Evolutionary conservation across 2,113 vertebrate species (phyloP).

Genomic region (Hyla sarda): DNA sequence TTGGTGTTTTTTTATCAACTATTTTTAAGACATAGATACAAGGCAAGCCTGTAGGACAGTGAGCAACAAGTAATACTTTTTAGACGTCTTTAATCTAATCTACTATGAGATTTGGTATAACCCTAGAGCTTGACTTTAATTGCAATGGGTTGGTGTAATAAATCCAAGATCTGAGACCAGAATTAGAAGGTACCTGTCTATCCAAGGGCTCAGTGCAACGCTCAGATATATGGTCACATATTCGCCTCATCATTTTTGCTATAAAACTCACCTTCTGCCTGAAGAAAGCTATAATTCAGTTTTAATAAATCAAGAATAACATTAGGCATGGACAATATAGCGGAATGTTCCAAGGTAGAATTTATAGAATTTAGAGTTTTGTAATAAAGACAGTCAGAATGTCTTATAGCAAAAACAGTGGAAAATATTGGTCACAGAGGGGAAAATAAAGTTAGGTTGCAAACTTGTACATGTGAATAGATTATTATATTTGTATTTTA

Average conservation of each 20-base stretch:
- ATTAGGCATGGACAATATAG: conserved; percentile 63
- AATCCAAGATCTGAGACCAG: conserved; percentile 60
- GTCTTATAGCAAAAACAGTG: conserved; percentile 67
- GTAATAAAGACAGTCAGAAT: conserved; percentile 61
- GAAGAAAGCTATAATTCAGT: conserved; percentile 62
- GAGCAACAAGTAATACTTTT: conserved; percentile 70
- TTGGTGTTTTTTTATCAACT: conserved; percentile 16
- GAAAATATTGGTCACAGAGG: conserved; percentile 63
- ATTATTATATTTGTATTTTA: background rate
- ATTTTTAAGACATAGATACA: conserved; percentile 16
- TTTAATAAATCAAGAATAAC: conserved; percentile 64
- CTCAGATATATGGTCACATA: conserved; percentile 58
- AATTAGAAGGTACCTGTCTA: conserved; percentile 57
- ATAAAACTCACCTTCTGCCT: conserved; percentile 64
- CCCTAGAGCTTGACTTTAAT: conserved; percentile 64
- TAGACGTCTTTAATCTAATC: conserved; percentile 64
- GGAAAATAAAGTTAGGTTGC: background rate
- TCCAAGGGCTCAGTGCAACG: conserved; percentile 32
- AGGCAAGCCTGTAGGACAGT: conserved; percentile 68
- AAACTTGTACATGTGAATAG: background rate
- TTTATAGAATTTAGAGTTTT: conserved; percentile 62
- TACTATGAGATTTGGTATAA: conserved; percentile 56
- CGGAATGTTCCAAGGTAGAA: conserved; percentile 64
- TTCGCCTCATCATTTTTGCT: conserved; percentile 58
- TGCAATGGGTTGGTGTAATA: conserved; percentile 50